Base-by-base conservation (phyloP, 2,888 invertebrate genomes). In the Pollenia angustigena region DNA sequence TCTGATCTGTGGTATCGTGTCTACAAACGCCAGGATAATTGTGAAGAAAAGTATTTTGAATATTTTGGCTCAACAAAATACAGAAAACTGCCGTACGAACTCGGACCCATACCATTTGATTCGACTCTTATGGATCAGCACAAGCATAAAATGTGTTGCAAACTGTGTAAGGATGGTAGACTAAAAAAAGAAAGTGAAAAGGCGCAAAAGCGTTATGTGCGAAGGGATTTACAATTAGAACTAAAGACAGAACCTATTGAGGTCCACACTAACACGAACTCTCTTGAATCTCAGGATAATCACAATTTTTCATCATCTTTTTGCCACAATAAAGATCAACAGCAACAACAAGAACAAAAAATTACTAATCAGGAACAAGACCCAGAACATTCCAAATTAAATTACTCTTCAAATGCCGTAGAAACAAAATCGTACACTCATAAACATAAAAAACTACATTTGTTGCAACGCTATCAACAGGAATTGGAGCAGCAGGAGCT, bases 1-100 rank as follows among this genome's bases (percentile, higher is more conserved):
- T 95, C 95, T 32, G 97, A 97, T 91, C 95, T 96, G 0, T 97
- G 97, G 97, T 97, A 95, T 91, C 95, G 95, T 87, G 96, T 97
- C 1, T 97, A 97, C 91, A 94, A 95, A 88, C 94, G 97, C 1
- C 97, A 97, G 91, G 97, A 97, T 90, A 94, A 95, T 69, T 96
- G 96, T 16, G 95, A 95, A 87, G 95, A 96, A 89, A 94, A 94
- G 91, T 95, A 95, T 90, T 94, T 95, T 94, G 93, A 94, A 92
- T 93, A 94, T 88, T 93, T 91, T 85, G 93, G 93, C 8, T 91
- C 90, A 48, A 93, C 92, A 44, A 90, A 89, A 2, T 93, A 93
- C 81, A 89, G 92, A 44, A 93, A 93, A 89, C 93, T 97, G 90
- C 97, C 97, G 0, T 97, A 97, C 90, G 97, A 97, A 92, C 95